These are phyloP conservation scores for Apis laboriosa DNA, from an alignment of 1,140 invertebrate genomes.

Conservation along the genomic window DNA sequence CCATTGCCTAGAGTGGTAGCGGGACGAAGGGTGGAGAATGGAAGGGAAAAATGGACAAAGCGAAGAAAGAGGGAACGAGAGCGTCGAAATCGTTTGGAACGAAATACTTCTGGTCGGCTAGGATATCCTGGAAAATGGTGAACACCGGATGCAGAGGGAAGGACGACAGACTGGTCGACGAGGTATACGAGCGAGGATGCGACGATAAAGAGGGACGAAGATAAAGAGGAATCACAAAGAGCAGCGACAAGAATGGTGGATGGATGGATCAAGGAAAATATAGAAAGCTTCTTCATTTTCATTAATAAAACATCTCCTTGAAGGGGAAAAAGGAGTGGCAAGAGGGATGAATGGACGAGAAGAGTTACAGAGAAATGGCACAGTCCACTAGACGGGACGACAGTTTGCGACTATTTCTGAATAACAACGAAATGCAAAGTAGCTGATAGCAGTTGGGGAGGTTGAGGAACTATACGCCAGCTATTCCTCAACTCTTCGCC, in stretches of 20 bases:
- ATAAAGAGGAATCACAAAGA: constrained; percentile 7
- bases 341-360: constrained; percentile 1
- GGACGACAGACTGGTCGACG: background rate
- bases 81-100: constrained; percentile 5
- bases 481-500: constrained; percentile 51
- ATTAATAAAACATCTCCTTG: constrained; percentile 73
- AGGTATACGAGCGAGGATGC: background rate
- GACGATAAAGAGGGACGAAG: background rate
- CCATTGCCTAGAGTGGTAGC: constrained; percentile 48
- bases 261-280: constrained; percentile 59
- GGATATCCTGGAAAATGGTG: constrained; percentile 42
- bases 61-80: background rate
- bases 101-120: background rate
- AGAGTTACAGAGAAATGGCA: constrained; percentile 45
- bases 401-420: constrained; percentile 71
- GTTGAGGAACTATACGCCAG: constrained; percentile 36
- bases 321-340: constrained; percentile 34
- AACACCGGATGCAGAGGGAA: constrained; percentile 18
- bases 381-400: constrained; percentile 47
- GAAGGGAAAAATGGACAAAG: background rate
- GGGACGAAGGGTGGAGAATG: constrained; percentile 14
- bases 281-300: constrained; percentile 71
- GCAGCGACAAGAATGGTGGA: background rate
- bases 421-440: constrained; percentile 74
- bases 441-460: constrained; percentile 54